Conservation (phyloP, 2,797 vertebrate species). For the Myotis vivesi region DNA sequence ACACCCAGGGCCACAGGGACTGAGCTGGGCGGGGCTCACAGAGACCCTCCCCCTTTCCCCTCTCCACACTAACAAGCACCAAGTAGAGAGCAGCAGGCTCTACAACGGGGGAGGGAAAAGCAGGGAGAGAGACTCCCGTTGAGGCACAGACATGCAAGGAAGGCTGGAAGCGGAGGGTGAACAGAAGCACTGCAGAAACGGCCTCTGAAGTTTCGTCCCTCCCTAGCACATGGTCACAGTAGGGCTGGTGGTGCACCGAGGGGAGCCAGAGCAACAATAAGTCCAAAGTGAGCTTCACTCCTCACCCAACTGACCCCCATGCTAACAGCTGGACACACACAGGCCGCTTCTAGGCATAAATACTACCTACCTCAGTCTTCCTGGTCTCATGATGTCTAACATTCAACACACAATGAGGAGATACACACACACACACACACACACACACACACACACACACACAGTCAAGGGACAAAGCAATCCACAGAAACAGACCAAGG, state of each 20-base stretch:
- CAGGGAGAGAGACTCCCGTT: background rate
- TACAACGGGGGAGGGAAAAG: background rate
- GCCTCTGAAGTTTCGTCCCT: background rate
- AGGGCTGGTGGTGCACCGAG: background rate
- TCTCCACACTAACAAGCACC: background rate
- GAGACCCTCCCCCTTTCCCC: background rate
- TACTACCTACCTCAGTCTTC: background rate
- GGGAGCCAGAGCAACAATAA: background rate
- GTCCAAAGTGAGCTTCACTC: background rate
- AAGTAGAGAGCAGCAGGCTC: background rate
- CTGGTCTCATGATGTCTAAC: background rate
- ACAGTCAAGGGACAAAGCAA: background rate
- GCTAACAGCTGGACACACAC: background rate
- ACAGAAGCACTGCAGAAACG: background rate
- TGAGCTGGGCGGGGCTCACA: too few relatives aligned
- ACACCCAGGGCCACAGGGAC: too few relatives aligned
- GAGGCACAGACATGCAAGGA: background rate
- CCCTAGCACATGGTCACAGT: background rate
- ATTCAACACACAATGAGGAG: background rate
- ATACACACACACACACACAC: background rate
- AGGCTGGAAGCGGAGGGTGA: background rate
- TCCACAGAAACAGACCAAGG: background rate
- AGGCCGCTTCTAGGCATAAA: background rate
- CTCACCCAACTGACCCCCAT: background rate
- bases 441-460: background rate